phyloP scores from a whole-genome alignment of 2,113 vertebrate genomes.

The Pterophyllum scalare region DNA sequence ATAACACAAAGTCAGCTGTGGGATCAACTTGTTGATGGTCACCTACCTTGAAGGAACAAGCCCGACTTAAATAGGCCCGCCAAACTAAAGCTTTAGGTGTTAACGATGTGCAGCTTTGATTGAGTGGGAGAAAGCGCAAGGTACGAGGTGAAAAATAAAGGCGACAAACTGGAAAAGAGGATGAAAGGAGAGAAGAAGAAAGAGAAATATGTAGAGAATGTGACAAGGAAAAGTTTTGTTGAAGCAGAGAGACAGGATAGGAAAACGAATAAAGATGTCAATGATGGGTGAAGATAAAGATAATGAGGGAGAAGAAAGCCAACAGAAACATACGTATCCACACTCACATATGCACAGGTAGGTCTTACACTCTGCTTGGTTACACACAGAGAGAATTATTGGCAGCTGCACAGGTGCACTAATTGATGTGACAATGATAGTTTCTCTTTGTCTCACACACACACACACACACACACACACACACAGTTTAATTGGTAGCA shows the following conservation, averaged over 20 bases:
- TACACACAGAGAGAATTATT: not conserved
- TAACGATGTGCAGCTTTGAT: constrained; percentile 59
- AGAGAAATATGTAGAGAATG: not conserved
- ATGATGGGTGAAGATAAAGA: not conserved
- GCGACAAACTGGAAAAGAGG: not conserved
- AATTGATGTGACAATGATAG: constrained; percentile 19
- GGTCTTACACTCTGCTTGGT: not conserved
- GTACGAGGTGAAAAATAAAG: not conserved
- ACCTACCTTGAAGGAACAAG: constrained; percentile 24
- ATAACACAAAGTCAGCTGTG: constrained; percentile 1
- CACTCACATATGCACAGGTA: not conserved
- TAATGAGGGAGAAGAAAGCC: not conserved
- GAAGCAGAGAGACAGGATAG: not conserved
- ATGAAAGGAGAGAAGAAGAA: not conserved
- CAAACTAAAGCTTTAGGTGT: constrained; percentile 43
- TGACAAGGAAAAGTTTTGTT: not conserved
- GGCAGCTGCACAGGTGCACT: not conserved
- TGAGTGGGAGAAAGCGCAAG: constrained; percentile 16
- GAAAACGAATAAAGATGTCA: not conserved
- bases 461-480: not conserved
- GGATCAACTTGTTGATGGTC: constrained; percentile 28
- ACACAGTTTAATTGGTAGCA: constrained; percentile 23
- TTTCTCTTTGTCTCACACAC: not conserved
- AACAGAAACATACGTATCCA: not conserved
- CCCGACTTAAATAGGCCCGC: constrained; percentile 44